Evolutionary conservation across 1,140 invertebrate genomes (phyloP), one percentile per base, ranked within the genome.

Genomic region (Lerema accius): DNA sequence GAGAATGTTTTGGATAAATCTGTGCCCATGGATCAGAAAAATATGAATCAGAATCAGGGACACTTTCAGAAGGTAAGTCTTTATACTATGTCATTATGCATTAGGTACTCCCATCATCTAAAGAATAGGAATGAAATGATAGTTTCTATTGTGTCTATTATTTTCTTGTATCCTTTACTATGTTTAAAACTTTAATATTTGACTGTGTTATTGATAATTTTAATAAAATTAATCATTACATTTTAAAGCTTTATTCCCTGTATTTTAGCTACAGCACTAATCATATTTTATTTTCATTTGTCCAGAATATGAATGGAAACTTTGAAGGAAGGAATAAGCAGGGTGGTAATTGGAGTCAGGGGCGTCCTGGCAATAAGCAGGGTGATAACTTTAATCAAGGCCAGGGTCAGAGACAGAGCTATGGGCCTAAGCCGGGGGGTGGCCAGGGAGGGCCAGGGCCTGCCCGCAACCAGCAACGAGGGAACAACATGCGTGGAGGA

Each of bases 281-380:
- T n/a, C n/a, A n/a, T n/a, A n/a, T n/a, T n/a, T 49, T n/a, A n/a
- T 48, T n/a, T 51, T 48, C 63, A 67, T 59, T 64, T 49, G 46
- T 71, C 60, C 49, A 90, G 86, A 89, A 89, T 68, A 55, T 86
- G 10, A 90, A 90, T 83, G 84, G 83, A 16, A 82, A 76, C 67
- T 90, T 87, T 69, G 80, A 78, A 26, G 82, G 82, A 2, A 63
- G 76, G 10, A 79, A 75, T 39, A 80, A 80, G 49, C 72, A 76
- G 53, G 70, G 78, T 61, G 74, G 72, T 43, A 69, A 69, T 39
- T 78, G 76, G 76, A 69, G 72, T 43, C 75, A 74, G 45, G 75
- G 77, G 28, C 76, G 75, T 48, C 56, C 63, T 14, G 73, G 69
- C 0, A 79, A 84, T 32, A 84, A 77, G 51, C 76, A 76, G 60